Base-by-base conservation (phyloP, 1,140 invertebrate genomes). In the Nephotettix cincticeps region DNA sequence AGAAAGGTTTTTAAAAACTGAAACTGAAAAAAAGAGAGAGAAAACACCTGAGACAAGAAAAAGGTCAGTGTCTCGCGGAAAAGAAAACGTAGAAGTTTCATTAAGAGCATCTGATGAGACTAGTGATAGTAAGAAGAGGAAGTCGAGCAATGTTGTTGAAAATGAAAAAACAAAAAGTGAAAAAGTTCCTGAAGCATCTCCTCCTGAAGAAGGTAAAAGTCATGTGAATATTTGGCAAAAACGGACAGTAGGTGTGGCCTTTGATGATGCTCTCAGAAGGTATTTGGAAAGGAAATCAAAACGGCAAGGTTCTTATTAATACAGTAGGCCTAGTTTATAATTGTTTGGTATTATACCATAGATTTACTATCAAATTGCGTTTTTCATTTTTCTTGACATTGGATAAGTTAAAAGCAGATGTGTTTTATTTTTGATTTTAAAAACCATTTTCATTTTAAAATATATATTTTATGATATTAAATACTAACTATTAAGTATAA, bases 161-260 rank as follows among this genome's bases (percentile, higher is more conserved):
- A 69, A 68, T 19, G 54, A 21, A 74, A 70, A 73, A 17, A 17
- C 23, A 30, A 63, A 73, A 68, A 45, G 9, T 68, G 67, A 72
- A 54, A 54, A 29, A 71, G 68, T 74, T 56, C 65, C 30, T 64
- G 32, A 67, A 70, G 32, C 70, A 73, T 23, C 51, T 69, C 56
- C 66, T 28, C 32, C 13, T 71, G 70, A 56, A 71, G 45, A 64
- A 51, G 25, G 56, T 71, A 47, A 71, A 73, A 1, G 29, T 72
- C 23, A 30, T 72, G 28, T 69, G 73, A 63, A 89, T 73, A 91
- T 94, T 75, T 95, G 91, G 91, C 87, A 89, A 76, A 96, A 96
- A 77, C 85, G 93, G 77, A 96, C 93, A 63, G 87, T 95, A 17
- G 93, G 92, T 0, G 84, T 87, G 61, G 83, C 89, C n/a, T 93